phyloP scores from a whole-genome alignment of 2,888 invertebrate species.

The Phyto melanocephala region DNA sequence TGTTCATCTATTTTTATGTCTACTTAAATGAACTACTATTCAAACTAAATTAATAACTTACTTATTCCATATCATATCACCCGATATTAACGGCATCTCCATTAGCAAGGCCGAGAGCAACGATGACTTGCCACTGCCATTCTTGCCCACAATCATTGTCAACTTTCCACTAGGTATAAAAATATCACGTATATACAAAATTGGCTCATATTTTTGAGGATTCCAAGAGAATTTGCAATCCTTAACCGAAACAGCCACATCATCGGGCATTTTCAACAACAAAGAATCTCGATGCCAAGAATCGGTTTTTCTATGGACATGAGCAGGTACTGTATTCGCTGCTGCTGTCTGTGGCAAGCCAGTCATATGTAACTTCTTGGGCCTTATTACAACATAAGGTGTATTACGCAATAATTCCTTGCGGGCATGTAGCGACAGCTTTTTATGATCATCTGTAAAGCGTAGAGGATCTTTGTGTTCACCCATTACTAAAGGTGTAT shows the following conservation, averaged over 20 bases:
- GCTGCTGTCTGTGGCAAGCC: background rate
- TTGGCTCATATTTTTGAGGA: constrained; percentile 58
- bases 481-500: constrained; percentile 67
- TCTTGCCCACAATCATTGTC: constrained; percentile 88
- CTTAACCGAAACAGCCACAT: constrained; percentile 76
- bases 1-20: too few species aligned
- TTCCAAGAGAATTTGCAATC: constrained; percentile 75
- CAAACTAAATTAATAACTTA: constrained; percentile 74
- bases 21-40: too few species aligned
- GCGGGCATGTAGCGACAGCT: constrained; percentile 62
- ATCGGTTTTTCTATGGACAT: constrained; percentile 43
- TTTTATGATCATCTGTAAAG: constrained; percentile 49
- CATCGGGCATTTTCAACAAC: constrained; percentile 76
- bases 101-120: constrained; percentile 87
- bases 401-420: constrained; percentile 73
- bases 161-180: constrained; percentile 81
- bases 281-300: constrained; percentile 74
- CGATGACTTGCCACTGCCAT: constrained; percentile 90
- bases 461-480: constrained; percentile 36
- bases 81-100: constrained; percentile 86
- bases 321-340: background rate
- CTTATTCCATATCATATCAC: constrained; percentile 84
- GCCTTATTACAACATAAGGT: constrained; percentile 74
- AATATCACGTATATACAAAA: constrained; percentile 72
- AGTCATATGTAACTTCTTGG: constrained; percentile 65